Conservation (phyloP, 2,113 vertebrate species). For the Apodemus speciosus region DNA sequence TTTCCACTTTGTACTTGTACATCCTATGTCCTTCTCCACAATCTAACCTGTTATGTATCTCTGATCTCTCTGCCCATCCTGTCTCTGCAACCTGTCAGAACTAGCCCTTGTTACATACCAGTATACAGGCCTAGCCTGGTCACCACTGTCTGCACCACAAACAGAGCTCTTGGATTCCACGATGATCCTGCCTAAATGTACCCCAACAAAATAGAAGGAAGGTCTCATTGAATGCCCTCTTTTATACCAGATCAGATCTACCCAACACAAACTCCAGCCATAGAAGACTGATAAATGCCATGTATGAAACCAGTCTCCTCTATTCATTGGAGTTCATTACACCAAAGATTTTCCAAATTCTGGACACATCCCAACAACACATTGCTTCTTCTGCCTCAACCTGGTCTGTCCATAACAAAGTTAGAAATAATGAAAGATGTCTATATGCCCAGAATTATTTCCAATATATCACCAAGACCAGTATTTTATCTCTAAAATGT, state of each 20-base stretch:
- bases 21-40: background rate
- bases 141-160: background rate
- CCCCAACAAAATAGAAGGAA: background rate
- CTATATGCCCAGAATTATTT: background rate
- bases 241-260: background rate
- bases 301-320: background rate
- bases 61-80: background rate
- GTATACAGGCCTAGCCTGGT: background rate
- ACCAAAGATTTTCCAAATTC: background rate
- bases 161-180: background rate
- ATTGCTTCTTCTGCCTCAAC: background rate
- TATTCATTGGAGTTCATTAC: background rate
- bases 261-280: background rate
- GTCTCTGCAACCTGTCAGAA: background rate
- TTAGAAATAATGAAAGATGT: background rate
- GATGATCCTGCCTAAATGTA: background rate
- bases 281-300: background rate
- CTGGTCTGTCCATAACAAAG: background rate
- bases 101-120: background rate
- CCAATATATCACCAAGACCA: background rate
- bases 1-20: background rate
- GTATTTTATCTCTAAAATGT: background rate
- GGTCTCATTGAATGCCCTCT: background rate
- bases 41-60: background rate
- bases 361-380: background rate